Percentiles rank a stretch among this genome's conserved stretches.
Conservation (phyloP, 2,888 invertebrate species). For the Thereva nobilitata region DNA sequence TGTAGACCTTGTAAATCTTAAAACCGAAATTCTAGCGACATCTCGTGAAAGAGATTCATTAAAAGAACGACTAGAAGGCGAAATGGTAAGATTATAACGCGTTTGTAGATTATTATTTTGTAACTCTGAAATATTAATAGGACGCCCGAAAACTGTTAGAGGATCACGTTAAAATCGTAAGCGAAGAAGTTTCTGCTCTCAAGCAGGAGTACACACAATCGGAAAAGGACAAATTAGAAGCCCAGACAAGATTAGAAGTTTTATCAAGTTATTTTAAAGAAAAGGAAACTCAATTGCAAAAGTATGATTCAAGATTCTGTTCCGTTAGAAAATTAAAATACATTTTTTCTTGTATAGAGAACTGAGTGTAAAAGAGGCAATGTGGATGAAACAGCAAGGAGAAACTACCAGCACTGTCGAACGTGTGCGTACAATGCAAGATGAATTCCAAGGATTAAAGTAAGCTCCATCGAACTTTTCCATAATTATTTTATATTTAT, state of each 20-base stretch:
- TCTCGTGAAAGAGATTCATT: conserved; percentile 61
- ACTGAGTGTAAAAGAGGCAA: conserved; percentile 72
- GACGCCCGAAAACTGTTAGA: conserved; percentile 59
- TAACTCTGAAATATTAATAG: conserved; percentile 41
- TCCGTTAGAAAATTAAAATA: not conserved
- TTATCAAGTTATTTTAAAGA: conserved; percentile 89
- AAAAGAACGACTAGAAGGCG: conserved; percentile 58
- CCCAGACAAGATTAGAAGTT: conserved; percentile 81
- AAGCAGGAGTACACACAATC: conserved; percentile 66
- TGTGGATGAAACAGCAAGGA: conserved; percentile 80
- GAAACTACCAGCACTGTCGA: conserved; percentile 80
- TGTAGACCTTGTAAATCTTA: conserved; percentile 63
- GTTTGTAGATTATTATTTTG: not conserved
- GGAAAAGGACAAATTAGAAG: conserved; percentile 74
- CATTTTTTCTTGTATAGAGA: conserved; percentile 63
- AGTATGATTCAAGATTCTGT: conserved; percentile 63
- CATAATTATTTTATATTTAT: conserved; percentile 5
- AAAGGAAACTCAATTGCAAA: conserved; percentile 83
- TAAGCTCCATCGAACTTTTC: conserved; percentile 55
- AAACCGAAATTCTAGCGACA: conserved; percentile 64
- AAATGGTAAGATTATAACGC: conserved; percentile 48
- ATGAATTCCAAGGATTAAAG: conserved; percentile 80
- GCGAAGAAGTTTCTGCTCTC: conserved; percentile 62
- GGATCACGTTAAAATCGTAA: conserved; percentile 55
- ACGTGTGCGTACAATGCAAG: conserved; percentile 75